Base-by-base conservation (phyloP, 2,888 invertebrate species). In the Drosophila limbata region DNA sequence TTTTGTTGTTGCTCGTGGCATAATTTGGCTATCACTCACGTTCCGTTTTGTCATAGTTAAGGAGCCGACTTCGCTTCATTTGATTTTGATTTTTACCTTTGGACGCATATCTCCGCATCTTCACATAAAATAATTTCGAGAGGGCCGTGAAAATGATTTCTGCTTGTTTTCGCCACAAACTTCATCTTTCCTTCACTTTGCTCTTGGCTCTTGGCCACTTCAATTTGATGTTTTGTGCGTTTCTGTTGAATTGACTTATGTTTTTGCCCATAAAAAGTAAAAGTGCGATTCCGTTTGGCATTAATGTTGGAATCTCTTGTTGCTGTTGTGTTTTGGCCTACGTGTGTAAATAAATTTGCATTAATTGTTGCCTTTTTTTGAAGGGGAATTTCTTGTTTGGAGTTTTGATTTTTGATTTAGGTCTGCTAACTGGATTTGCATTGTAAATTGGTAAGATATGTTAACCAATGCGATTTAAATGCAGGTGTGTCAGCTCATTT, bases 1-100 rank as follows among this genome's bases (percentile, higher is more conserved):
- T 53, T 56, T 68, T 61, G 35, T 59, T 48, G 66, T 42, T 69
- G 64, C 81, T 78, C 55, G 76, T 72, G 87, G 82, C 76, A 81
- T 76, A 66, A 84, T 84, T 79, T 74, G 61, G 68, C 85, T 82
- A 79, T 84, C 80, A 73, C 61, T 87, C 77, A 84, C 66, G 72
- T 59, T 62, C 67, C 42, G 73, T 82, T 87, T 87, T 82, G 83
- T 79, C 85, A 77, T 84, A 74, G 68, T 50, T 63, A 69, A 63
- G 59, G 63, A 64, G 73, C 13, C 55, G 45, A 55, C 40, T 62
- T 65, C 35, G 21, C 17, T 52, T 47, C 51, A 39, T 68, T 60
- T 47, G 33, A 2, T 4, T 72, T 33, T 28, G 8, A 28, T 13
- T 40, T 63, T 48, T 47, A 40, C 39, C 19, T 59, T 48, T 48